Percentiles rank a stretch among this genome's conserved stretches.
Conservation (phyloP, 2,797 vertebrate genomes). For the Rhynchonycteris naso region DNA sequence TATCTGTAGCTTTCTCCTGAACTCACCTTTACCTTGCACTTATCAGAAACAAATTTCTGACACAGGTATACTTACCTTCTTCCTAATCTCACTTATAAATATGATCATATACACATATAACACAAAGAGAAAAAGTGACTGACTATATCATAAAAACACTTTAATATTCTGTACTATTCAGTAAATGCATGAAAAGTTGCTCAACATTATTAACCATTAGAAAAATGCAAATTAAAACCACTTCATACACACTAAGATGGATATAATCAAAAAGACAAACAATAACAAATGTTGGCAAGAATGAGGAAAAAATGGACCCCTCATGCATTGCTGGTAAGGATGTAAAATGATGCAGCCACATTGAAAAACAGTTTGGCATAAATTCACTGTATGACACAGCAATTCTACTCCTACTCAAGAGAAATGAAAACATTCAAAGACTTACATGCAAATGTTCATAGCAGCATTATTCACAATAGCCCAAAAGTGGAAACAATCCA, state of each 20-base stretch:
- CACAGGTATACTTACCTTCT: background rate
- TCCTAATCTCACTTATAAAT: slow-evolving; percentile 53
- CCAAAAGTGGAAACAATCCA: slow-evolving; percentile 23
- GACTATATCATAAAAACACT: background rate
- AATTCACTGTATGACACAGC: slow-evolving; percentile 3
- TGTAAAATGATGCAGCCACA: slow-evolving; percentile 9
- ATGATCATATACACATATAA: background rate
- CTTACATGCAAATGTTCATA: background rate
- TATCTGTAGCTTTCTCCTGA: background rate
- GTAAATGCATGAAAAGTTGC: background rate
- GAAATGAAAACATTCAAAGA: slow-evolving; percentile 43
- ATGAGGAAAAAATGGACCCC: background rate
- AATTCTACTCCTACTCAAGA: slow-evolving; percentile 41
- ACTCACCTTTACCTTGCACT: background rate
- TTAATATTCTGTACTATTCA: background rate
- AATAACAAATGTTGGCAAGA: slow-evolving; percentile 4
- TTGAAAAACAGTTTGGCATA: slow-evolving; percentile 29
- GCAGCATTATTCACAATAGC: background rate
- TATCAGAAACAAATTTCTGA: slow-evolving; percentile 27
- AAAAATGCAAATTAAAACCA: slow-evolving; percentile 60
- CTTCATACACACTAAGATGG: slow-evolving; percentile 12
- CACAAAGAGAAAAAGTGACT: slow-evolving; percentile 26
- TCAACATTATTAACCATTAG: slow-evolving; percentile 27
- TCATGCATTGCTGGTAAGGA: background rate
- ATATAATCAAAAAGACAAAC: background rate